These are phyloP conservation scores for Sebastes paucispinis DNA, from an alignment of 2,797 vertebrate species.

Conservation along the genomic window DNA sequence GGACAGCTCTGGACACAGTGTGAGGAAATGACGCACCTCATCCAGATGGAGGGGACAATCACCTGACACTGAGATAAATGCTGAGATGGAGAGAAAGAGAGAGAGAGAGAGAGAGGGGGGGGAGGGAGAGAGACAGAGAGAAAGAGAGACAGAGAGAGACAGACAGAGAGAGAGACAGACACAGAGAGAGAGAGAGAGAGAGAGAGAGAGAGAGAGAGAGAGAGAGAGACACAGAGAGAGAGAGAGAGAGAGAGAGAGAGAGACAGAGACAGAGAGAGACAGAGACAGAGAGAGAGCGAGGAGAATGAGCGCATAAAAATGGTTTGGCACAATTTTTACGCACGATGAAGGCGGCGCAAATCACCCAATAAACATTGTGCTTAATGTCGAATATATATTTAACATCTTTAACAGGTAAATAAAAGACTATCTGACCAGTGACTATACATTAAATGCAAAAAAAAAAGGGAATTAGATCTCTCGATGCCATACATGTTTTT, in stretches of 20 bases:
- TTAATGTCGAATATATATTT: rapidly evolving
- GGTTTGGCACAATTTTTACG: constrained; percentile 41
- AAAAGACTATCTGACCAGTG: not conserved
- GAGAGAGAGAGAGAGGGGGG: not conserved
- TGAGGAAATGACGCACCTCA: constrained; percentile 92
- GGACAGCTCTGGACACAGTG: constrained; percentile 94
- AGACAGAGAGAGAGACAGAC: not conserved
- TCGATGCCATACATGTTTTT: not conserved
- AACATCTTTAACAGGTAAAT: not conserved
- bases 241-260: not conserved
- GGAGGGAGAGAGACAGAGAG: constrained; percentile 10
- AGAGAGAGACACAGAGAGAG: not conserved
- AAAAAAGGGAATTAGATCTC: not conserved
- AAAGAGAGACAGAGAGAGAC: not conserved
- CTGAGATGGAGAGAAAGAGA: constrained; percentile 64
- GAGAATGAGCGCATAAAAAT: constrained; percentile 10
- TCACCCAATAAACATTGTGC: rapidly evolving
- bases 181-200: not conserved
- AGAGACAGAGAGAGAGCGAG: no score
- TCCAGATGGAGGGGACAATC: constrained; percentile 91
- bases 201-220: not conserved
- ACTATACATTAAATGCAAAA: not conserved
- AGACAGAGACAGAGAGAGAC: no score
- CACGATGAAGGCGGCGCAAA: not conserved
- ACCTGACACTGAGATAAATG: constrained; percentile 92